Evolutionary conservation across 2,888 invertebrate genomes (phyloP), one percentile per base, ranked within the genome.

Genomic region (Caenorhabditis sulstoni): DNA sequence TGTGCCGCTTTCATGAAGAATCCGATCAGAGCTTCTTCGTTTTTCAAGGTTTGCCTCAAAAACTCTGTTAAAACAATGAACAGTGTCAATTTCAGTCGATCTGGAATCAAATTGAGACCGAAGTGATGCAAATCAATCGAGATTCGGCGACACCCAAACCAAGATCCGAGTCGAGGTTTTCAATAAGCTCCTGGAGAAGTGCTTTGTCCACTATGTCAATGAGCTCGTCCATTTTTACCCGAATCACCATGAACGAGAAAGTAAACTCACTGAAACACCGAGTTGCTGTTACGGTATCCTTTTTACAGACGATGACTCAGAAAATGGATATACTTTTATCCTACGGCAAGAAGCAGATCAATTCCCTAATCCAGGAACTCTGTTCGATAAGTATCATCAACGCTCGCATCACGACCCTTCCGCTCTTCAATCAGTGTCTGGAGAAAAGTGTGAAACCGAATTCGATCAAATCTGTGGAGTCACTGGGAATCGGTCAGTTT

Each of bases 291-390:
- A n/a, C n/a, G n/a, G n/a, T n/a, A n/a, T 49, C 7, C 4, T 20
- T 29, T 35, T 53, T 74, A 29, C 55, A 79, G 79, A 68, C 37
- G 0, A 58, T 73, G 41, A 55, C 74, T 1, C 62, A 79, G 53
- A 79, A 75, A 75, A 44, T 75, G 55, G 79, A 79, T 23, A 66
- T 79, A 16, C 50, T 79, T 3, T 12, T 79, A 4, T 67, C 75
- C 8, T 75, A 79, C 41, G 75, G 62, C n/a, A 59, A 65, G 18
- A 62, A 67, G 8, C 79, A 79, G 49, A 71, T 66, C 14, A 68
- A 67, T 50, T 62, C 79, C 5, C 35, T 79, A 9, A 79, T 79
- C 37, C 79, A 79, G 55, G 79, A 79, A 49, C 45, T 79, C 14
- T 79, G 79, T 22, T 57, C 74, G 5, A 74, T 79, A 14, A 74